phyloP scores from a whole-genome alignment of 2,888 invertebrate genomes.

The Pyrrhia umbra region DNA sequence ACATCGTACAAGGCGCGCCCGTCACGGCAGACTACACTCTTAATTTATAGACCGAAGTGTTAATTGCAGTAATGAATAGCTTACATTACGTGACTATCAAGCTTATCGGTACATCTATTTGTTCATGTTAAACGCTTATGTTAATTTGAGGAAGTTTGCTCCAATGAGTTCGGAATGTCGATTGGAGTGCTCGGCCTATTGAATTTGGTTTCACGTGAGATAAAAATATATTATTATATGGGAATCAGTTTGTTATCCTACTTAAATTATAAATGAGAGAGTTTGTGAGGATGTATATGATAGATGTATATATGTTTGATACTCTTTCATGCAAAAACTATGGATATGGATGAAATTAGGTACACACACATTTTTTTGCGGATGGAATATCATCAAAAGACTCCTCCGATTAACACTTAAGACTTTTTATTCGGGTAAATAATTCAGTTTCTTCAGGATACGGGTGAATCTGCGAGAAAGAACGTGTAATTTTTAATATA shows the following conservation, averaged over 20 bases:
- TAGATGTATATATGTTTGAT: too few relatives aligned
- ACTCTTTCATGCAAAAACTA: too few relatives aligned
- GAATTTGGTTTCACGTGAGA: slow-evolving; percentile 27
- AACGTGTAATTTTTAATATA: too few relatives aligned
- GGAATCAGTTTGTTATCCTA: slow-evolving; percentile 11
- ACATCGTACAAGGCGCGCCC: slow-evolving; percentile 72
- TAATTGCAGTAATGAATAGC: slow-evolving; percentile 86
- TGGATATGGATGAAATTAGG: too few relatives aligned
- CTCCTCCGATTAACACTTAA: too few relatives aligned
- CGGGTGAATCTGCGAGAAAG: too few relatives aligned
- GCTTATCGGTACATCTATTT: slow-evolving; percentile 79
- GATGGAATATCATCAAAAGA: too few relatives aligned
- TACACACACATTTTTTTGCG: too few relatives aligned
- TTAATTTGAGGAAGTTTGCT: slow-evolving; percentile 84
- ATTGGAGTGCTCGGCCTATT: slow-evolving; percentile 48
- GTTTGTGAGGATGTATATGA: too few relatives aligned
- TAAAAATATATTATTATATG: slow-evolving; percentile 38
- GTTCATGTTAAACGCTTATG: slow-evolving; percentile 84
- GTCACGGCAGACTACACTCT: slow-evolving; percentile 73
- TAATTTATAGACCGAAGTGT: slow-evolving; percentile 85
- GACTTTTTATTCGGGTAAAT: too few relatives aligned
- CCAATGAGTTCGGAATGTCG: slow-evolving; percentile 71
- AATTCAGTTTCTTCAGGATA: too few relatives aligned
- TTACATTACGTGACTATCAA: slow-evolving; percentile 75
- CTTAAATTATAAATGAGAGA: too few relatives aligned